Evolutionary conservation across 2,113 vertebrate species (phyloP).

Genomic region (Corvus moneduloides): DNA sequence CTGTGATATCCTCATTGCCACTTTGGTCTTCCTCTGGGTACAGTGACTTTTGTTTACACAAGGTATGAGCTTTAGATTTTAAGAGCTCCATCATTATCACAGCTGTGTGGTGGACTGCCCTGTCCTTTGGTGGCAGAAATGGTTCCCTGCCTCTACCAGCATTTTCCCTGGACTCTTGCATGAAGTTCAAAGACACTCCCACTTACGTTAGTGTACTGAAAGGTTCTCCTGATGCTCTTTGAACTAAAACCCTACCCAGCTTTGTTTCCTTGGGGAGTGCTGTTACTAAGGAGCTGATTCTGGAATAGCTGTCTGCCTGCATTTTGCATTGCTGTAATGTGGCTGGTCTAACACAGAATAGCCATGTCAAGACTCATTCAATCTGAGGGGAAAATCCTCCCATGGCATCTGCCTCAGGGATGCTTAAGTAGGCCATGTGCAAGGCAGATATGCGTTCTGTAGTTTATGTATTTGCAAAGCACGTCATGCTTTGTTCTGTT

Average conservation of each 20-base stretch:
- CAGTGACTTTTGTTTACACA: neutral
- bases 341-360: neutral
- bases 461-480: neutral
- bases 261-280: slow-evolving; percentile 8
- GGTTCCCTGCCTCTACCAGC: neutral
- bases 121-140: neutral
- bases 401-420: neutral
- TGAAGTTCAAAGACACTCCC: neutral
- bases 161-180: neutral
- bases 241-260: neutral
- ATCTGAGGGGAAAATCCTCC: neutral
- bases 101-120: neutral
- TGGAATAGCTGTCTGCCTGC: slow-evolving; percentile 14
- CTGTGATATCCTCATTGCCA: neutral
- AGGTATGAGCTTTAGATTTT: neutral
- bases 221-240: neutral
- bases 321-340: neutral
- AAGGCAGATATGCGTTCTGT: neutral
- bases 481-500: neutral
- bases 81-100: neutral
- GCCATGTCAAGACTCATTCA: neutral
- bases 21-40: neutral
- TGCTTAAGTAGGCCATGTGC: neutral
- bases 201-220: neutral
- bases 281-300: neutral